Conservation (phyloP, 2,888 invertebrate species). For the Bugula neritina region DNA sequence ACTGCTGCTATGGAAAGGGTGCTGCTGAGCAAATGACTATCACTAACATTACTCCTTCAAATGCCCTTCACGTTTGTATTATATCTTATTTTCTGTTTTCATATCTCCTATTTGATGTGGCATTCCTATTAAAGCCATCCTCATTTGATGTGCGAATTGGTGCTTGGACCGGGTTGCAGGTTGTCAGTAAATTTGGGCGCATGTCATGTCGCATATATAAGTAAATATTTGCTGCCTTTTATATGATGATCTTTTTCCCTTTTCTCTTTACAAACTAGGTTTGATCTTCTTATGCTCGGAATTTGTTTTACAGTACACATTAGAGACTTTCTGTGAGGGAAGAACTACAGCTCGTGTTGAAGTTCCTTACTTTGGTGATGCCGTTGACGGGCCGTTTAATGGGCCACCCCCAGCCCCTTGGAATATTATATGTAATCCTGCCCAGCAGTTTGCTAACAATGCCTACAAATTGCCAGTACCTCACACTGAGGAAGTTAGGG, state of each 20-base stretch:
- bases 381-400: conserved; percentile 50
- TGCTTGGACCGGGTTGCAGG: no score
- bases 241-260: no score
- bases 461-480: conserved; percentile 56
- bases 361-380: conserved; percentile 54
- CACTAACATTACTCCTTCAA: conserved; percentile 54
- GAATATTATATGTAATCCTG: conserved; percentile 54
- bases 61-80: conserved; percentile 56
- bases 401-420: conserved; percentile 52
- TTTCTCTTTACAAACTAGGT: no score
- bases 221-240: no score
- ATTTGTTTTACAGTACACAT: conserved; percentile 57
- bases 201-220: no score
- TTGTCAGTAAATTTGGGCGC: no score
- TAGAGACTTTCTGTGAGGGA: conserved; percentile 58
- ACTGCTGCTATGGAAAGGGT: conserved; percentile 57
- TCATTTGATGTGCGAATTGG: no score
- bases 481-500: conserved; percentile 56
- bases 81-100: neutral
- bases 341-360: conserved; percentile 57
- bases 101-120: no score
- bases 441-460: conserved; percentile 53
- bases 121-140: no score
- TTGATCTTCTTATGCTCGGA: no score
- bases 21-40: conserved; percentile 55